Percentiles rank a stretch among this genome's conserved stretches.
Conservation (phyloP, 2,113 vertebrate species). For the Rhineura floridana region DNA sequence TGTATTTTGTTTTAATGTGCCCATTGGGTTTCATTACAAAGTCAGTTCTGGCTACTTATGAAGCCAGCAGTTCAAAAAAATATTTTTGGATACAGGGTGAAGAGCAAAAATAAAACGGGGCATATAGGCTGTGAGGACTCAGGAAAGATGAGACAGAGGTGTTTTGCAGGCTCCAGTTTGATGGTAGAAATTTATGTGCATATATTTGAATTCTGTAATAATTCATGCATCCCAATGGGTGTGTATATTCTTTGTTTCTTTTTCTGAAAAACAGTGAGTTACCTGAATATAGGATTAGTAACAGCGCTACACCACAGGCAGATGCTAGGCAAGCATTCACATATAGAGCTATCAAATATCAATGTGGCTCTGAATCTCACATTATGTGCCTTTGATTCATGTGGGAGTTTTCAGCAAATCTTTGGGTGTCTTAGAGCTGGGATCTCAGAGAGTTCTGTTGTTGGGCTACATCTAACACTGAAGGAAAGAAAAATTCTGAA, state of each 20-base stretch:
- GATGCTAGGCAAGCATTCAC: background rate
- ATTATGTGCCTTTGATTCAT: background rate
- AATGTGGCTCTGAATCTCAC: background rate
- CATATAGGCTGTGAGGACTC: fast-evolving
- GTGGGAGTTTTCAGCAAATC: background rate
- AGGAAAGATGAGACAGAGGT: background rate
- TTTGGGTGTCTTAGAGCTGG: background rate
- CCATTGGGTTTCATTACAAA: background rate
- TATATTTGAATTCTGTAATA: background rate
- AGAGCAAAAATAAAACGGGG: background rate
- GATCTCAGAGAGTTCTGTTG: background rate
- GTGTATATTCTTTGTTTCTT: background rate
- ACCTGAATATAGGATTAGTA: background rate
- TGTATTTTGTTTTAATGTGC: background rate
- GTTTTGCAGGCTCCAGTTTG: background rate
- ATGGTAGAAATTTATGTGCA: background rate
- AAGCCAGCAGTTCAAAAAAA: background rate
- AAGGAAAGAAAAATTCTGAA: background rate
- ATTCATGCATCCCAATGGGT: background rate
- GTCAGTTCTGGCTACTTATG: background rate
- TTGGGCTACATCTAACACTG: background rate
- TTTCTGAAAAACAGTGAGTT: background rate
- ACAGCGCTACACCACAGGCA: background rate
- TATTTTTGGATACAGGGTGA: background rate
- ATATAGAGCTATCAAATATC: background rate